Base-by-base conservation (phyloP, 2,797 vertebrate species). In the Acestrorhynchus altus region DNA sequence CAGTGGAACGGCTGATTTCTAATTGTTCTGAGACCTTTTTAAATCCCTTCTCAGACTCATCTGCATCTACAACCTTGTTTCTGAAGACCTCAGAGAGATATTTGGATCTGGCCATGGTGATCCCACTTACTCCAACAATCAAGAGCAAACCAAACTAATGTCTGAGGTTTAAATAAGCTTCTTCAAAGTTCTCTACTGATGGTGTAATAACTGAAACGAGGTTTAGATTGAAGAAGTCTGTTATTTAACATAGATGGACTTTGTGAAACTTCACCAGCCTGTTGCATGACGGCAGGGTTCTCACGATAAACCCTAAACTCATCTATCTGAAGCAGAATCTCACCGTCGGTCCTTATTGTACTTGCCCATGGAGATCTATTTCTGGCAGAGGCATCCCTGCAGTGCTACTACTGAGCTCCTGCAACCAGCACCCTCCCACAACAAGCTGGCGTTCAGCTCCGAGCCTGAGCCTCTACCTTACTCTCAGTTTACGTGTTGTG, bases 341-440 rank as follows among this genome's bases (percentile, higher is more conserved):
- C 75, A 77, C 70, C 40, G 70, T 31, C 52, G 71, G 24, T 70
- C 57, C 49, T 39, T 74, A 64, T 77, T 74, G 64, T 70, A 77
- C 57, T 42, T 66, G 64, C 66, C 74, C 72, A 72, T 77, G 70
- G 61, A 74, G 64, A 64, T 77, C 81, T 83, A 73, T 83, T 83
- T 80, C 74, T 80, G 74, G 74, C 66, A 60, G 71, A 83, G 24
- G 49, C 74, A 65, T 77, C 4, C 31, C 69, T 73, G 56, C 57
- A 68, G 60, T 63, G 56, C 74, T 66, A 75, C 66, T 70, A 40
- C 78, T 59, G 52, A 35, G 66, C 71, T 74, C 46, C 46, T 72
- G 40, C 56, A 65, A 65, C 76, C 12, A 56, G 63, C 65, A 78
- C 57, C 49, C 72, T 57, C 72, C 49, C 66, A 65, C 73, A 68